A percentile compares a stretch with the other conserved stretches of the same genome.
Evolutionary conservation across 2,797 vertebrate genomes (phyloP).

Genomic region (Fistularia commersonii): DNA sequence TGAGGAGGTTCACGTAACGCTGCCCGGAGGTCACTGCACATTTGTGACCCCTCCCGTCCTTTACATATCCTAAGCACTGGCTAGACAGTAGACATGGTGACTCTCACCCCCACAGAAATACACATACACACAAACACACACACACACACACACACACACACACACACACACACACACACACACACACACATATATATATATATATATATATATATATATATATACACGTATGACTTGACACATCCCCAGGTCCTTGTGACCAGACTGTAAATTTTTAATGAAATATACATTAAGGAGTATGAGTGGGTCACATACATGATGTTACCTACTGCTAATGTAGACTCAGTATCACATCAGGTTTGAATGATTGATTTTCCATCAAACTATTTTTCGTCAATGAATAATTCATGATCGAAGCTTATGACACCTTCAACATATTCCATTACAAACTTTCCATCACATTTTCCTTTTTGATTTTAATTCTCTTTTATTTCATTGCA

Average conservation of each 20-base stretch:
- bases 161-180: constrained; percentile 3
- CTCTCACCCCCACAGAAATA: constrained; percentile 13
- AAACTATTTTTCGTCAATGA: constrained; percentile 62
- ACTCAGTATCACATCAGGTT: constrained; percentile 55
- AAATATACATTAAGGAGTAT: constrained; percentile 76
- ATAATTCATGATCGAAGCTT: constrained; percentile 71
- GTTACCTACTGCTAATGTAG: constrained; percentile 60
- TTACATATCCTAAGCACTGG: constrained; percentile 9
- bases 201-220: too few species aligned
- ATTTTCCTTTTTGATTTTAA: constrained; percentile 32
- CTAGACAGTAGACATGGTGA: constrained; percentile 40
- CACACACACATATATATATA: too few species aligned
- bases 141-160: background rate
- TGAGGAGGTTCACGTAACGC: constrained; percentile 71
- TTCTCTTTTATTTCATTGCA: constrained; percentile 15
- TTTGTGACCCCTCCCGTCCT: constrained; percentile 52
- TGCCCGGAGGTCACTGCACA: constrained; percentile 66
- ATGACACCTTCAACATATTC: constrained; percentile 69
- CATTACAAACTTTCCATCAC: constrained; percentile 56
- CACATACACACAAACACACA: background rate
- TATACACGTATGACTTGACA: constrained; percentile 23
- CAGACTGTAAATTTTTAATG: constrained; percentile 73
- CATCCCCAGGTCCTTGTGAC: constrained; percentile 35
- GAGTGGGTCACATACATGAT: constrained; percentile 55
- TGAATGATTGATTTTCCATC: constrained; percentile 74